These are phyloP conservation scores for Drosophila nr. perissopoda DNA, from an alignment of 2,888 invertebrate genomes.

Conservation along the genomic window DNA sequence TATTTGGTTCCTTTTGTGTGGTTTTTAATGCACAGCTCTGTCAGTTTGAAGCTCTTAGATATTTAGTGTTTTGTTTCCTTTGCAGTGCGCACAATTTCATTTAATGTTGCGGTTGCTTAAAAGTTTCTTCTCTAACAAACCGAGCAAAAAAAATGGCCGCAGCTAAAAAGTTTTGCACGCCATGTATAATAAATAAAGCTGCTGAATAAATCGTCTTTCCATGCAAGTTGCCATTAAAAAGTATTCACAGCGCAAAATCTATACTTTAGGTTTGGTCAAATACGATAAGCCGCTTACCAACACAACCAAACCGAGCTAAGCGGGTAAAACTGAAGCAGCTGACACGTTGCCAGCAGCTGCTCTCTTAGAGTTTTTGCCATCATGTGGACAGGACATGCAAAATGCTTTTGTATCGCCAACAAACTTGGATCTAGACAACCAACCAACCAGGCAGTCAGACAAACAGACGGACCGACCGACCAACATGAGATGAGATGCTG, in stretches of 20 bases:
- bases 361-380: constrained; percentile 39
- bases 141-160: constrained; percentile 20
- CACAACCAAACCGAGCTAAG: constrained; percentile 24
- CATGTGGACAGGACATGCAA: constrained; percentile 66
- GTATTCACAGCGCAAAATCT: constrained; percentile 79
- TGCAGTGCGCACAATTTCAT: constrained; percentile 62
- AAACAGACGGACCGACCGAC: constrained; percentile 21
- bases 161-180: constrained; percentile 66
- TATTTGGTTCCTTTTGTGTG: constrained; percentile 20
- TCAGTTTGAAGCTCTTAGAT: constrained; percentile 57
- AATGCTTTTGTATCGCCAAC: constrained; percentile 73
- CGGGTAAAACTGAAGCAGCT: constrained; percentile 56
- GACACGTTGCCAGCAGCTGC: constrained; percentile 47
- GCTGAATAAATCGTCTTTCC: constrained; percentile 75
- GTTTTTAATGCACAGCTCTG: constrained; percentile 53
- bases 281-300: constrained; percentile 77
- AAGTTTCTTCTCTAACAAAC: constrained; percentile 35
- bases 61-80: constrained; percentile 56
- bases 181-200: constrained; percentile 78
- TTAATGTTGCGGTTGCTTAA: constrained; percentile 63
- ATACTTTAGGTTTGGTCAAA: constrained; percentile 77
- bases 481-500: constrained; percentile 30
- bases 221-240: constrained; percentile 77
- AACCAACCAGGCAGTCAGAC: constrained; percentile 12
- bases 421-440: constrained; percentile 55